Evolutionary conservation across 2,888 invertebrate genomes (phyloP), one percentile per base, ranked within the genome.

Genomic region (Platynereis dumerilii): DNA sequence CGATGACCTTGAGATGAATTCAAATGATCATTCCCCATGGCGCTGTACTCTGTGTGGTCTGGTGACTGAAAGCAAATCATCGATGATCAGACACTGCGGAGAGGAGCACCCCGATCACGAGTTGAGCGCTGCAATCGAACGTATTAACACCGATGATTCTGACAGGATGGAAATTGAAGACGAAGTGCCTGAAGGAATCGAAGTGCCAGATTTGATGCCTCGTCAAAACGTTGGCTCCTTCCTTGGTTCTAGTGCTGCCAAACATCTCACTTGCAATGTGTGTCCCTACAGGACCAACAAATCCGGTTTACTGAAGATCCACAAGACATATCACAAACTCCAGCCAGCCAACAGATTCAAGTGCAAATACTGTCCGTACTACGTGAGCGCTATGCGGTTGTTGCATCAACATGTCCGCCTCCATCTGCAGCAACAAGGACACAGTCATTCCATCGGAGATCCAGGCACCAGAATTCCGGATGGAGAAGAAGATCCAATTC

Each of bases 301-400:
- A 67, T 69, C 72, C 12, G 76, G 75, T 27, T 72, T 80, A 67
- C 72, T 82, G 45, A 75, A 76, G 58, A 78, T 85, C 66, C 84
- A 93, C 80, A 85, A 89, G 72, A 88, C 89, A 67, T 90, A 91
- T 74, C 92, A 93, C 82, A 87, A 88, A 59, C 88, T 90, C 17
- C 83, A 81, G 69, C 84, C 89, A 0, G 89, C 89, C 65, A 90
- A 90, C 54, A 88, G 90, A 73, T 90, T 90, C 79, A 92, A 91
- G 82, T 94, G 94, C 82, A 90, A 89, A 75, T 89, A 90, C 77
- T 94, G 94, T 79, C 90, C 91, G 0, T 94, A 88, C 84, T 92
- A 90, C 80, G 92, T 91, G 0, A 88, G 76, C 56, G 77, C 79
- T n/a, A 67, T 73, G 10, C 69, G 81, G 5, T 75, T 81, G 75